phyloP scores from a whole-genome alignment of 2,888 invertebrate species.

The Epiblema foenella region DNA sequence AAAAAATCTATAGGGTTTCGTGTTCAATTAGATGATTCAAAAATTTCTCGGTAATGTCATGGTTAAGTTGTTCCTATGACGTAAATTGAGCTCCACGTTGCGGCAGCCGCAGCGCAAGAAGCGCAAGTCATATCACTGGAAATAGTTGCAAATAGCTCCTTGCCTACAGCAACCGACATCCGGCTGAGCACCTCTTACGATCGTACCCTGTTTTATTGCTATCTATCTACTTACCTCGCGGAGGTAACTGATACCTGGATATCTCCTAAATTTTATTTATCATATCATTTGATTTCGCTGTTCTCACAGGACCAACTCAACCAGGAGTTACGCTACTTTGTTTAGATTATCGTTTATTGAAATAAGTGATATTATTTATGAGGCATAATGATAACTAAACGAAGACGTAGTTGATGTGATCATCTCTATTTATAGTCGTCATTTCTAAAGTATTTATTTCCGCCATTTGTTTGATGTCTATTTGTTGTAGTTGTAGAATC shows the following conservation, averaged over 20 bases:
- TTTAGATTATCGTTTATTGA: conserved; percentile 1
- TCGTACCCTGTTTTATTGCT: conserved; percentile 53
- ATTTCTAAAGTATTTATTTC: conserved; percentile 61
- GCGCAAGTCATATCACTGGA: conserved; percentile 43
- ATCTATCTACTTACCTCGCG: conserved; percentile 45
- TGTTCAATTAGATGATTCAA: conserved; percentile 43
- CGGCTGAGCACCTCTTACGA: conserved; percentile 61
- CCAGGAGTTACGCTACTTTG: conserved; percentile 14
- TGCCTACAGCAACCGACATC: conserved; percentile 58
- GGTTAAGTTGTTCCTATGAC: conserved; percentile 41
- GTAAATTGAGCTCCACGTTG: conserved; percentile 20
- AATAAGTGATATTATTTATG: conserved; percentile 22
- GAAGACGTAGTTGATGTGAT: conserved; percentile 48
- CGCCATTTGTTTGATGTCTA: conserved; percentile 56
- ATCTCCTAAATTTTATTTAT: conserved; percentile 39
- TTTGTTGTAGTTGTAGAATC: conserved; percentile 53
- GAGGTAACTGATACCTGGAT: conserved; percentile 33
- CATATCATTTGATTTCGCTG: conserved; percentile 25
- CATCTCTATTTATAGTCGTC: conserved; percentile 59
- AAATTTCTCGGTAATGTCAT: conserved; percentile 34
- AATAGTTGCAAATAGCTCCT: conserved; percentile 61
- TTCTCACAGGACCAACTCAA: not conserved
- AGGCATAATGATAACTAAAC: conserved; percentile 33
- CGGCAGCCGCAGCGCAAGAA: conserved; percentile 17
- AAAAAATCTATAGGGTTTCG: conserved; percentile 13